These are phyloP conservation scores for Cossypha caffra DNA, from an alignment of 2,797 vertebrate genomes.

Conservation along the genomic window DNA sequence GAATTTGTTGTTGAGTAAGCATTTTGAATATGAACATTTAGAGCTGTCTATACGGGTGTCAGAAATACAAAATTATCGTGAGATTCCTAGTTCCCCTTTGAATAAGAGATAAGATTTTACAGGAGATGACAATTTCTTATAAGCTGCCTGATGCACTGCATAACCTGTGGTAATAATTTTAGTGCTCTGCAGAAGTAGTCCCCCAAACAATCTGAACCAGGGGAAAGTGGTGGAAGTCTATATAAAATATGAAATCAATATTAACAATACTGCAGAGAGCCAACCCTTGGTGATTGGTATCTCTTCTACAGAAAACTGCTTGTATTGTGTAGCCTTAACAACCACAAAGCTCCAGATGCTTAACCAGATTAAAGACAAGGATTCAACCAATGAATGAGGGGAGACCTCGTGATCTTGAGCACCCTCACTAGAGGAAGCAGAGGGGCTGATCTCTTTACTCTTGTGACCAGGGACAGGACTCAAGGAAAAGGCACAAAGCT, in stretches of 20 bases:
- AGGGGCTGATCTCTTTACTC: background rate
- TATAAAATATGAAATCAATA: background rate
- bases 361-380: background rate
- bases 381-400: background rate
- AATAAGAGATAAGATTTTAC: constrained; percentile 39
- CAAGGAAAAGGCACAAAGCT: background rate
- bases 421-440: rapidly evolving
- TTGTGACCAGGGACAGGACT: background rate
- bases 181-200: background rate
- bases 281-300: background rate
- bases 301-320: background rate
- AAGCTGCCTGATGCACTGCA: background rate
- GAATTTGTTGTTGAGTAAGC: constrained; percentile 54
- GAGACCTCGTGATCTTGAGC: background rate
- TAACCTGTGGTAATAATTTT: background rate
- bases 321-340: background rate
- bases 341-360: background rate
- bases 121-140: background rate
- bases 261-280: background rate
- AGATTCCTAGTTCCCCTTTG: constrained; percentile 29
- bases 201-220: background rate
- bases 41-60: constrained; percentile 43
- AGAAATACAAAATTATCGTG: constrained; percentile 37
- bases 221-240: background rate
- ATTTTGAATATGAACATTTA: constrained; percentile 55